Base-by-base conservation (phyloP, 2,797 vertebrate species). In the Rhinogobio ventralis region DNA sequence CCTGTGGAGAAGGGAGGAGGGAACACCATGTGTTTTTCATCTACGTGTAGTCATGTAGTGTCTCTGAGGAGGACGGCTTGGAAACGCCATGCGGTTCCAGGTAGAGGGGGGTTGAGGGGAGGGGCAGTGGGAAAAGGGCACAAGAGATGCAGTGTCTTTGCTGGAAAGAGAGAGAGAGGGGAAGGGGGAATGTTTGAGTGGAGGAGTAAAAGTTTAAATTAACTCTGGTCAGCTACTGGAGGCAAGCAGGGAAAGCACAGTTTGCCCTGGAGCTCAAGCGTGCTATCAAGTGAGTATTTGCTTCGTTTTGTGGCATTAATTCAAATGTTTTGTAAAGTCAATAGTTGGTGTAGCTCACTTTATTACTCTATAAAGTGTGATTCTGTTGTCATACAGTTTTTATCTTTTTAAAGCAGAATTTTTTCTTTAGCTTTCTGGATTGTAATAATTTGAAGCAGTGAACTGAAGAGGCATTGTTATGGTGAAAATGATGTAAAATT, bases 101-200 rank as follows among this genome's bases (percentile, higher is more conserved):
- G 95, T 95, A 95, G 89, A 86, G 79, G 49, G 86, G 79, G 69
- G 46, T 79, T 74, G 60, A 62, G 30, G 80, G 45, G 85, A 67
- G 75, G 25, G 78, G 86, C 83, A 57, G 91, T 91, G 91, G 90
- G 92, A 84, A 91, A 90, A 92, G 89, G 91, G 91, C 89, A 95
- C 95, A 95, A 95, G 94, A 94, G 94, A 93, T 94, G 93, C 84
- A 95, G 95, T 96, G 95, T 96, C 94, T 93, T 94, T 93, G 90
- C 92, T 93, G 94, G 92, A 94, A 93, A 93, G 93, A 90, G 93
- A 69, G 86, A 92, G 92, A 90, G 92, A 92, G 91, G 90, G 90
- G 88, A 88, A 86, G 68, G 86, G 84, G 89, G 90, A 89, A 90
- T 95, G 94, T 95, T 95, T 95, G 93, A 94, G 93, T 94, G 94